These are phyloP conservation scores for Perdix hodgsoniae DNA, from an alignment of 2,797 vertebrate genomes.

Conservation along the genomic window DNA sequence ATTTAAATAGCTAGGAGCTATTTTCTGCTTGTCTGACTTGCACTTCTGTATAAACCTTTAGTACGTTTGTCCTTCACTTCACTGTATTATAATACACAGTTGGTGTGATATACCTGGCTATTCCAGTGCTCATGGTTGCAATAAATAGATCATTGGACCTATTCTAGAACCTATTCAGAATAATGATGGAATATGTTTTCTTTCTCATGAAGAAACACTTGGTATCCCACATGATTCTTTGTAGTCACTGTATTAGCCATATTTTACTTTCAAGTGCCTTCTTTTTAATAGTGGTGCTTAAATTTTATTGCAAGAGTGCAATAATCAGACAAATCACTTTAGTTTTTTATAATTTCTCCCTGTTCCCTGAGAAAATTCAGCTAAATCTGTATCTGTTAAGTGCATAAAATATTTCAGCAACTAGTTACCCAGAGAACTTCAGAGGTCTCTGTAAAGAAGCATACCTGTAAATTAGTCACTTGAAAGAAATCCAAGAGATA, in stretches of 20 bases:
- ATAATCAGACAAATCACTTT: neutral
- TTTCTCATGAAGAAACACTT: neutral
- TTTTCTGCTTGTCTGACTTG: neutral
- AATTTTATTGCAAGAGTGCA: neutral
- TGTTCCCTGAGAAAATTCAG: neutral
- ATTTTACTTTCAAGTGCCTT: neutral
- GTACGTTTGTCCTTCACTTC: neutral
- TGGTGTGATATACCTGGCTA: neutral
- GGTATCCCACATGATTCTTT: neutral
- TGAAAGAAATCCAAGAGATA: constrained; percentile 9
- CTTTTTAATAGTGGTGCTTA: neutral
- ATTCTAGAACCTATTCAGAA: neutral
- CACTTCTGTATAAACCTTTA: neutral
- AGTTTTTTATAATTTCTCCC: neutral
- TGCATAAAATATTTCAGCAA: constrained; percentile 2
- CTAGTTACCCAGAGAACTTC: neutral
- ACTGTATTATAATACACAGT: neutral
- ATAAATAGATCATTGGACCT: neutral
- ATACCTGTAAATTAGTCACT: neutral
- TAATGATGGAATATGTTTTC: neutral
- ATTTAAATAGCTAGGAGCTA: neutral
- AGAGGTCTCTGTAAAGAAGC: neutral
- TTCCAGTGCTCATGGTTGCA: neutral
- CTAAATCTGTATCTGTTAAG: neutral
- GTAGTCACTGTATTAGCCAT: neutral